Conservation (phyloP, 2,888 invertebrate genomes). For the Oscheius sp. region DNA sequence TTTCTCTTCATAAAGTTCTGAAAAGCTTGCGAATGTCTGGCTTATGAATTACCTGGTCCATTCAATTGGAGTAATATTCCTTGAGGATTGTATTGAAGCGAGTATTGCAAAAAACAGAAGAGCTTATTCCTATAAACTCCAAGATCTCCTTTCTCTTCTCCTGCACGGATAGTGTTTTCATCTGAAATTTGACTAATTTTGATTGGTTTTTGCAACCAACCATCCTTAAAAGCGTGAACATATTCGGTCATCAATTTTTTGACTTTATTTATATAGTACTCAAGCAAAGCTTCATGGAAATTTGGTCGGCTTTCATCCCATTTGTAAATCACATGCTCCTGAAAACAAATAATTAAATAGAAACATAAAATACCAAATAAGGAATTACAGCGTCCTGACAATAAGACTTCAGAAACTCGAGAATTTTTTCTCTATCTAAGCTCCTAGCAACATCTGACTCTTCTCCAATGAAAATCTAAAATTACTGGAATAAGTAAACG, state of each 20-base stretch:
- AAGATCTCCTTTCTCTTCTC: slow-evolving; percentile 73
- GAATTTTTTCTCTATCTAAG: slow-evolving; percentile 85
- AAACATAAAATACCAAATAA: slow-evolving; percentile 77
- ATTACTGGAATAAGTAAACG: no score
- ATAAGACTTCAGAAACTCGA: slow-evolving; percentile 87
- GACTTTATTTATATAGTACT: slow-evolving; percentile 84
- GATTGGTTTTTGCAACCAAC: slow-evolving; percentile 40
- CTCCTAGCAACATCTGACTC: slow-evolving; percentile 84
- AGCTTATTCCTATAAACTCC: slow-evolving; percentile 78
- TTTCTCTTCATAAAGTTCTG: slow-evolving; percentile 86
- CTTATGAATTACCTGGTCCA: no score
- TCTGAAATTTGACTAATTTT: slow-evolving; percentile 62
- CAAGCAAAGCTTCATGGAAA: slow-evolving; percentile 89
- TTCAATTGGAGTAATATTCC: slow-evolving; percentile 58
- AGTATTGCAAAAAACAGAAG: slow-evolving; percentile 56
- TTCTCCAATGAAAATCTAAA: slow-evolving; percentile 81
- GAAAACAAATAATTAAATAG: slow-evolving; percentile 32
- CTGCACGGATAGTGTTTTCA: slow-evolving; percentile 70
- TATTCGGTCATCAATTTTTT: slow-evolving; percentile 71
- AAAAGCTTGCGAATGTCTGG: slow-evolving; percentile 24
- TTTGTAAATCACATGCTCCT: slow-evolving; percentile 87
- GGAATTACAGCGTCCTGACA: slow-evolving; percentile 82
- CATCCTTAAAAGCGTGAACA: slow-evolving; percentile 68
- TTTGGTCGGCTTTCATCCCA: slow-evolving; percentile 87
- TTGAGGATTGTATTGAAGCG: slow-evolving; percentile 59